Evolutionary conservation across 2,113 vertebrate species (phyloP).

Genomic region (Pachycephala philippinensis): DNA sequence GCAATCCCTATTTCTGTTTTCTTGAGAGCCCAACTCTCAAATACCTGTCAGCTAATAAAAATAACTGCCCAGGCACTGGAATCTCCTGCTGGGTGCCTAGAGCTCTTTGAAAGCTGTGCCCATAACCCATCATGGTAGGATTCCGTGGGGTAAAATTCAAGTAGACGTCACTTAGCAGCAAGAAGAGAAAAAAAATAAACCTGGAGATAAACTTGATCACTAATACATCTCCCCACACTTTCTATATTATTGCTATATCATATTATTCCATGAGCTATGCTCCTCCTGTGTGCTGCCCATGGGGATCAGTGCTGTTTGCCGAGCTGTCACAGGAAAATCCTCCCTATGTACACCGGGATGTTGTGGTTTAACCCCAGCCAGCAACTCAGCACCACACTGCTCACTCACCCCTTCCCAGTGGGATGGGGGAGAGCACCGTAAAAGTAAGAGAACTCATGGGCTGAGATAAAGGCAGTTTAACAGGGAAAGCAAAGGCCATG

Average conservation of each 20-base stretch:
- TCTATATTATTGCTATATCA: neutral
- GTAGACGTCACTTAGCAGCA: neutral
- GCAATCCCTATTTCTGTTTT: neutral
- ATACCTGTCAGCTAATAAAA: neutral
- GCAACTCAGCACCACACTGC: neutral
- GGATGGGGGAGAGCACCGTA: neutral
- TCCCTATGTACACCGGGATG: accelerated
- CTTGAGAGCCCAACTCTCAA: neutral
- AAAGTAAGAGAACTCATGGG: neutral
- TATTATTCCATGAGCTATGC: neutral
- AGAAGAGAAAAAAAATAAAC: neutral
- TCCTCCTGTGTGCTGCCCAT: neutral
- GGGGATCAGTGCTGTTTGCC: neutral
- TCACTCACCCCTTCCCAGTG: neutral
- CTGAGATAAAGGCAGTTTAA: neutral
- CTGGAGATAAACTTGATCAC: neutral
- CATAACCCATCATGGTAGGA: neutral
- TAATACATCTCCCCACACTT: neutral
- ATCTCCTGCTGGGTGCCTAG: neutral
- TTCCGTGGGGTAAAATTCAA: neutral
- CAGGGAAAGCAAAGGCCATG: neutral
- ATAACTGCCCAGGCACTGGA: neutral
- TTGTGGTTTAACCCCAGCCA: neutral
- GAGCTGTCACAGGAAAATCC: neutral
- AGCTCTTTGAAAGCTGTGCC: neutral